These are phyloP conservation scores for Lepilemur ruficaudatus DNA, from an alignment of 2,797 vertebrate genomes.

Conservation along the genomic window DNA sequence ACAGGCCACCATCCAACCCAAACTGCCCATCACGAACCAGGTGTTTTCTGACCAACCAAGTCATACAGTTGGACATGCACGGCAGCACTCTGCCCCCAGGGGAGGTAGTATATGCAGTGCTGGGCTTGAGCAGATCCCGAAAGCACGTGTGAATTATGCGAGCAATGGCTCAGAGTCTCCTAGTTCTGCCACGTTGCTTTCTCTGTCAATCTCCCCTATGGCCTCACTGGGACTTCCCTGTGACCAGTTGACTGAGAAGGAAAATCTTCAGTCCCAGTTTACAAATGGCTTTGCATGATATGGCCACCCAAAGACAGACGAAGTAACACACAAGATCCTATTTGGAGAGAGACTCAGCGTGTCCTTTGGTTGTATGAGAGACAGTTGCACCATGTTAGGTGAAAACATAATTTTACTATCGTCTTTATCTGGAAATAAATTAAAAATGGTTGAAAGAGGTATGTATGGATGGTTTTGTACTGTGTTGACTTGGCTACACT, in stretches of 20 bases:
- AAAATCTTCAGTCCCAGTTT: background rate
- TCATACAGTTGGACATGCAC: background rate
- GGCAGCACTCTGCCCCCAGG: background rate
- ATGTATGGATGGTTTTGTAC: background rate
- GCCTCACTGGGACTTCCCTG: background rate
- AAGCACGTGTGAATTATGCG: background rate
- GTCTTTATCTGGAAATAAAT: background rate
- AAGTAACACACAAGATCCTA: background rate
- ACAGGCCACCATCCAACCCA: background rate
- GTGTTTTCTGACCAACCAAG: background rate
- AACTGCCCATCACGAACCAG: background rate
- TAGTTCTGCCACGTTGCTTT: background rate
- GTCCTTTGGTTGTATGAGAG: background rate
- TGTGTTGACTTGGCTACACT: background rate
- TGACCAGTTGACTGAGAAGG: background rate
- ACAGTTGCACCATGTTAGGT: background rate
- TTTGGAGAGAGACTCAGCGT: background rate
- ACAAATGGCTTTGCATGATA: background rate
- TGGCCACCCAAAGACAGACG: background rate
- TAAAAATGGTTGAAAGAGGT: background rate
- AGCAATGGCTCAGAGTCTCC: background rate
- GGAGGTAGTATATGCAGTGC: background rate
- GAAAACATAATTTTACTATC: background rate
- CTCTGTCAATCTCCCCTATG: background rate
- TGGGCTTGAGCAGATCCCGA: background rate